These are phyloP conservation scores for Amphiprion ocellaris DNA, from an alignment of 2,113 vertebrate genomes.

Conservation along the genomic window DNA sequence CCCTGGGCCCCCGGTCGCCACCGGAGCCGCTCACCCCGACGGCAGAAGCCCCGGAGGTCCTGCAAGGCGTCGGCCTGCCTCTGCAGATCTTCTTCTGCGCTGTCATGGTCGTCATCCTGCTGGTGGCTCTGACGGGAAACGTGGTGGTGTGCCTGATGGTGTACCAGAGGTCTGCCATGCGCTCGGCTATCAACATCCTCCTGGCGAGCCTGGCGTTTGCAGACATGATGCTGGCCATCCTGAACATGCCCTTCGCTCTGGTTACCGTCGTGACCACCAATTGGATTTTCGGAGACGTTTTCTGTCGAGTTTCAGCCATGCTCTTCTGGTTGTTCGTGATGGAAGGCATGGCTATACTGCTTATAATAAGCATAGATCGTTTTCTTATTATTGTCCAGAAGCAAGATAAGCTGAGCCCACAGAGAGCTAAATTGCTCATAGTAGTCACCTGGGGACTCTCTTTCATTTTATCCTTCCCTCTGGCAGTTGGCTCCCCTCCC, in stretches of 20 bases:
- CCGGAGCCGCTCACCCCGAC: slow-evolving; percentile 76
- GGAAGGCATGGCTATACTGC: slow-evolving; percentile 93
- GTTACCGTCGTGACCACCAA: slow-evolving; percentile 91
- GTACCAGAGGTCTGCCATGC: slow-evolving; percentile 97
- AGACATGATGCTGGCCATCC: slow-evolving; percentile 95
- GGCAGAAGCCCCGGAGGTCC: slow-evolving; percentile 74
- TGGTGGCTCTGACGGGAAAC: slow-evolving; percentile 94
- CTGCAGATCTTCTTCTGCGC: slow-evolving; percentile 94
- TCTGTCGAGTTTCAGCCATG: slow-evolving; percentile 96
- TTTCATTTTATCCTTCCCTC: slow-evolving; percentile 91
- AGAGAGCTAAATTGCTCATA: slow-evolving; percentile 93
- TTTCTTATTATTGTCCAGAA: slow-evolving; percentile 98
- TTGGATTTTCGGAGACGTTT: slow-evolving; percentile 94
- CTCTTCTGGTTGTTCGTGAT: slow-evolving; percentile 97
- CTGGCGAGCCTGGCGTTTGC: slow-evolving; percentile 96
- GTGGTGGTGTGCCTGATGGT: slow-evolving; percentile 99
- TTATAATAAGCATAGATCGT: slow-evolving; percentile 97
- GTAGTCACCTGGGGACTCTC: slow-evolving; percentile 91
- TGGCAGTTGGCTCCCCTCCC: slow-evolving; percentile 91
- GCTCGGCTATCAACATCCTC: slow-evolving; percentile 98
- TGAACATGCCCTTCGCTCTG: slow-evolving; percentile 97
- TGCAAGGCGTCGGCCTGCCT: slow-evolving; percentile 87
- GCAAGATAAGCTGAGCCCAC: slow-evolving; percentile 95
- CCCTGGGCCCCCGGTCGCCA: slow-evolving; percentile 73
- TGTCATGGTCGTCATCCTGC: slow-evolving; percentile 90